Conservation (phyloP, 2,888 invertebrate genomes). For the Stenodema calcarata region DNA sequence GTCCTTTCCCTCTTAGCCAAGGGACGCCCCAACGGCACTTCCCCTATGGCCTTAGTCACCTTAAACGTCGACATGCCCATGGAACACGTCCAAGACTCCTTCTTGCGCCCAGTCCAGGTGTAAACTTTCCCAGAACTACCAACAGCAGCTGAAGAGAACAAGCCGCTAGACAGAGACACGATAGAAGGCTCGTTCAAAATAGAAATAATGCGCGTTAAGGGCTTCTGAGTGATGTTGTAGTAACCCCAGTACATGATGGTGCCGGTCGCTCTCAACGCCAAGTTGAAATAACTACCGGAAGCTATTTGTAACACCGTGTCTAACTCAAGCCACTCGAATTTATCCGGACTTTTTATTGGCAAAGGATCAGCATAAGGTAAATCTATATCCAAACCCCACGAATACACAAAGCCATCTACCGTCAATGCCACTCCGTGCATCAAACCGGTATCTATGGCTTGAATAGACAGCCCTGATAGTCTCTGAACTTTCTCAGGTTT, state of each 20-base stretch:
- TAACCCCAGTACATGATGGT: slow-evolving; percentile 29
- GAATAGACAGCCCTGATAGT: not conserved
- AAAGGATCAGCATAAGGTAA: not conserved
- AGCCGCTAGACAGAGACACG: not conserved
- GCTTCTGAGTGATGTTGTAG: slow-evolving; percentile 9
- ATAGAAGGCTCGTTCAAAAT: not conserved
- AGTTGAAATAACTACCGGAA: slow-evolving; percentile 16
- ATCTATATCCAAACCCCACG: slow-evolving; percentile 18
- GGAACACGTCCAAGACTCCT: not conserved
- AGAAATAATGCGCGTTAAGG: not conserved
- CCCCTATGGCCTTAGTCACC: not conserved
- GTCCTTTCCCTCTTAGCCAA: slow-evolving; percentile 14
- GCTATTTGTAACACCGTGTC: slow-evolving; percentile 16
- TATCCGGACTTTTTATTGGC: not conserved
- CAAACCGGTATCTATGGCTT: slow-evolving; percentile 4
- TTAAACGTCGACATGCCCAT: not conserved
- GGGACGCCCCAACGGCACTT: not conserved
- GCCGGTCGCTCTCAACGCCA: not conserved
- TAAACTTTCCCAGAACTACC: slow-evolving; percentile 17
- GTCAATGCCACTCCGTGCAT: slow-evolving; percentile 2
- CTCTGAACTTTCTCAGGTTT: not conserved
- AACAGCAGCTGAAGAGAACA: not conserved
- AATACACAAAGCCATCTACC: not conserved
- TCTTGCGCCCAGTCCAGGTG: slow-evolving; percentile 2
- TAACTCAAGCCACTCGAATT: not conserved